phyloP scores from a whole-genome alignment of 2,797 vertebrate genomes.

The Gila robusta region DNA sequence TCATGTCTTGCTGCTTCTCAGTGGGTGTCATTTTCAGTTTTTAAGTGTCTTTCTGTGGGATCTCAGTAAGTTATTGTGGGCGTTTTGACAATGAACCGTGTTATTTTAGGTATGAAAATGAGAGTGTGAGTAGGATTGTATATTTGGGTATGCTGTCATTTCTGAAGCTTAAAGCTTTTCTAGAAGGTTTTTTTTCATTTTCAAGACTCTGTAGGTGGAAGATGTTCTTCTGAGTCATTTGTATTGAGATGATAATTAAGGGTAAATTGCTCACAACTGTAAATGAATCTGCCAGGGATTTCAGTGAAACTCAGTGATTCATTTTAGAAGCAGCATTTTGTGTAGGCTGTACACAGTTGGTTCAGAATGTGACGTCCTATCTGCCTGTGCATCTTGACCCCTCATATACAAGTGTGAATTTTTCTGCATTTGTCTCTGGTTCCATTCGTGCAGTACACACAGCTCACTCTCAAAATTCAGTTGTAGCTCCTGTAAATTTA shows the following conservation, averaged over 20 bases:
- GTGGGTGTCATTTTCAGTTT: not conserved
- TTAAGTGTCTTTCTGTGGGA: not conserved
- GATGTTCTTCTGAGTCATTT: constrained; percentile 43
- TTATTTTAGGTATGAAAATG: constrained; percentile 8
- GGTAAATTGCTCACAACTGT: constrained; percentile 21
- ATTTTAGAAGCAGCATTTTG: not conserved
- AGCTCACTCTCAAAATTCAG: not conserved
- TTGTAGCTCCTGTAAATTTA: not conserved
- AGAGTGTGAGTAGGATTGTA: not conserved
- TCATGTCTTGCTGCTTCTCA: not conserved
- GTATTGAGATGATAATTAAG: constrained; percentile 5
- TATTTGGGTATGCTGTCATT: not conserved
- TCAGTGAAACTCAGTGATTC: constrained; percentile 30
- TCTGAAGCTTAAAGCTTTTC: constrained; percentile 15
- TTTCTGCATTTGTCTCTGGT: not conserved
- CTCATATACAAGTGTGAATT: not conserved
- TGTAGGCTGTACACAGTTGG: constrained; percentile 26
- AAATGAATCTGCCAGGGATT: not conserved
- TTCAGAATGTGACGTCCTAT: not conserved
- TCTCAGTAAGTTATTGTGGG: not conserved
- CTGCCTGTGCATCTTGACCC: not conserved
- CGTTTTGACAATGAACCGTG: not conserved
- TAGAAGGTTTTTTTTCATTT: not conserved
- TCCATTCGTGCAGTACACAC: not conserved
- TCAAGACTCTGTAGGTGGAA: constrained; percentile 22